phyloP scores from a whole-genome alignment of 53 echinoderm and acorn worm species.

The Crossaster papposus region DNA sequence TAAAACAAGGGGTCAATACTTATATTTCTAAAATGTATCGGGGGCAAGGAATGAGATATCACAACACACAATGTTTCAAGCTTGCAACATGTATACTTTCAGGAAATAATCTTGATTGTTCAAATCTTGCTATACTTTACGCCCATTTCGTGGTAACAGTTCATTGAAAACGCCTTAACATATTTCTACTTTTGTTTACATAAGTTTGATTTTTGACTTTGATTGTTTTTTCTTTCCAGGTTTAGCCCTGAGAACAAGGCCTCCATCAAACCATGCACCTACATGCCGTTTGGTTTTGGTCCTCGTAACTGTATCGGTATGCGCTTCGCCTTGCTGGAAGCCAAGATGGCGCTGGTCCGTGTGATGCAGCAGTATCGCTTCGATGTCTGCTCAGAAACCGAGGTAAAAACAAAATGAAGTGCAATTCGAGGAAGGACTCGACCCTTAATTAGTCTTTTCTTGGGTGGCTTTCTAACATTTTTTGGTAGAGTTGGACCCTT shows the following conservation, averaged over 20 bases:
- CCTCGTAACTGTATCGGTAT: slow-evolving; percentile 46
- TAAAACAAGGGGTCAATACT: no score
- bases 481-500: no score
- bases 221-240: background rate
- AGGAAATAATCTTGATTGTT: no score
- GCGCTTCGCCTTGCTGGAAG: slow-evolving; percentile 38
- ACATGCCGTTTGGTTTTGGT: slow-evolving; percentile 30
- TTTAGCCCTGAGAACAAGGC: slow-evolving; percentile 32
- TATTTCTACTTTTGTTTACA: background rate
- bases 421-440: background rate
- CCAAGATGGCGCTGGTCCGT: slow-evolving; percentile 52
- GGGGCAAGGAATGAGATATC: no score
- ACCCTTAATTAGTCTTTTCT: no score
- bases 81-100: no score
- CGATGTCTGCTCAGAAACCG: slow-evolving; percentile 44
- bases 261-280: background rate
- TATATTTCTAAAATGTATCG: no score
- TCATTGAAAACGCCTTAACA: no score
- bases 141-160: no score
- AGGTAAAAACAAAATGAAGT: background rate
- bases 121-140: no score
- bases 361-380: slow-evolving; percentile 25
- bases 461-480: no score
- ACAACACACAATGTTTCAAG: no score
- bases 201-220: background rate